A percentile compares a stretch with the other conserved stretches of the same genome.
Conservation (phyloP, 2,797 vertebrate species). For the Rhadinocentrus ornatus region DNA sequence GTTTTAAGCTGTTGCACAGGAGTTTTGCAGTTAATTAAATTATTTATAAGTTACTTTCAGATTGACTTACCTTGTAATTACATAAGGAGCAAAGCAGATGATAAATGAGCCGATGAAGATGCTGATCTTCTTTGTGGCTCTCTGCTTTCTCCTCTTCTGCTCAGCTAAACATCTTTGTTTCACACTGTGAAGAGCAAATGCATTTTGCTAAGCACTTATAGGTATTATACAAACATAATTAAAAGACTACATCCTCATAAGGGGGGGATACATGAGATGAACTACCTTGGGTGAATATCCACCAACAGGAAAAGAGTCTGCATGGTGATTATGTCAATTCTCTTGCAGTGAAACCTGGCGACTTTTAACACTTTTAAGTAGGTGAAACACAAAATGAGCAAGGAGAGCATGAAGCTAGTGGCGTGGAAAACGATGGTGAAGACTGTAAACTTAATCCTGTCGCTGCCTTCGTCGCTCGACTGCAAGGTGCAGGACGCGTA, state of each 20-base stretch:
- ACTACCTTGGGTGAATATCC: conserved; percentile 89
- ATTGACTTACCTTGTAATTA: conserved; percentile 85
- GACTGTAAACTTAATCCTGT: conserved; percentile 82
- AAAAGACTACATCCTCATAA: background rate
- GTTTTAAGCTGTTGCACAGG: conserved; percentile 9
- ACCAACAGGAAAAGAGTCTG: conserved; percentile 89
- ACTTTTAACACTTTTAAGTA: conserved; percentile 88
- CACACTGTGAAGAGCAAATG: conserved; percentile 77
- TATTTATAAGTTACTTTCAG: conserved; percentile 17
- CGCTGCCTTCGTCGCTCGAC: conserved; percentile 73
- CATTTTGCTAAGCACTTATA: conserved; percentile 11
- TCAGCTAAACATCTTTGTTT: conserved; percentile 87
- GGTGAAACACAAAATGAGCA: conserved; percentile 87
- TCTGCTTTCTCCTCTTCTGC: conserved; percentile 85
- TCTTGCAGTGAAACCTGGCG: conserved; percentile 87
- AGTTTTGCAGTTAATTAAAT: conserved; percentile 26
- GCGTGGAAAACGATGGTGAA: conserved; percentile 88
- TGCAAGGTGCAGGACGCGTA: conserved; percentile 87
- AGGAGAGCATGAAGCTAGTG: conserved; percentile 86
- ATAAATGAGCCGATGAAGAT: conserved; percentile 90
- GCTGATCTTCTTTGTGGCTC: conserved; percentile 90
- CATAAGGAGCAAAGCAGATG: conserved; percentile 89
- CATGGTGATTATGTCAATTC: conserved; percentile 88
- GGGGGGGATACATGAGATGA: background rate
- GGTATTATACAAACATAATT: too few relatives aligned